Evolutionary conservation across 37 sponge, comb jelly and placozoan genomes (phyloP), one percentile per base, ranked within the genome.

Genomic region (Aplysina aerophoba): DNA sequence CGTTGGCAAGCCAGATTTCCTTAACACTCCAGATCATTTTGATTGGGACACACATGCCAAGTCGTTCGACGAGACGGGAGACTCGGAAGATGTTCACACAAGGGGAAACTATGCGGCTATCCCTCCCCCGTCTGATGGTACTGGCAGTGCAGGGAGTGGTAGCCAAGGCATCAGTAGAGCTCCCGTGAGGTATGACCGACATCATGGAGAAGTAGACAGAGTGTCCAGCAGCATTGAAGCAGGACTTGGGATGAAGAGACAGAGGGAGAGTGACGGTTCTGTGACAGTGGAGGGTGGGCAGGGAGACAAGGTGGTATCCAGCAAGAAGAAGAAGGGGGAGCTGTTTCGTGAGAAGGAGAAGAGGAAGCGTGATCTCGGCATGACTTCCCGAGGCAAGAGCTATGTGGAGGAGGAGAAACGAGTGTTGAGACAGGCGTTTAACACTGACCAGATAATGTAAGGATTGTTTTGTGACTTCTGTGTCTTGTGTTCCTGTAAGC

Each of bases 391-490:
- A 0, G 95, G 94, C 0, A 94, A 94, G 85, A 94, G 81, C 85
- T 94, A 92, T 56, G 95, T 94, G 0, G 95, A 94, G 60, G 95
- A 94, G 58, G 95, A 94, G 68, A 94, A 94, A 80, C 87, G 95
- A 73, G 69, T 94, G 21, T 75, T 94, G 24, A 86, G 90, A 84
- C 88, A 94, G 37, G 61, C 85, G 55, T 91, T 73, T 54, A 59
- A 55, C 15, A 17, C 44, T 63, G 87, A 86, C 30, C 65, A 72
- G 40, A 28, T 64, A 27, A 61, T 37, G 50, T 44, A 44, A 8
- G 50, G 50, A 44, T 44, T 44, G 8, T 44, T 11, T n/a, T n/a
- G n/a, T n/a, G n/a, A n/a, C n/a, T n/a, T n/a, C n/a, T n/a, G n/a
- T n/a, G n/a, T n/a, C n/a, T n/a, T n/a, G n/a, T n/a, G n/a, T n/a